Percentiles rank a stretch among this genome's conserved stretches.
phyloP scores from a whole-genome alignment of 1,140 invertebrate genomes.

The Rhysida immarginata region DNA sequence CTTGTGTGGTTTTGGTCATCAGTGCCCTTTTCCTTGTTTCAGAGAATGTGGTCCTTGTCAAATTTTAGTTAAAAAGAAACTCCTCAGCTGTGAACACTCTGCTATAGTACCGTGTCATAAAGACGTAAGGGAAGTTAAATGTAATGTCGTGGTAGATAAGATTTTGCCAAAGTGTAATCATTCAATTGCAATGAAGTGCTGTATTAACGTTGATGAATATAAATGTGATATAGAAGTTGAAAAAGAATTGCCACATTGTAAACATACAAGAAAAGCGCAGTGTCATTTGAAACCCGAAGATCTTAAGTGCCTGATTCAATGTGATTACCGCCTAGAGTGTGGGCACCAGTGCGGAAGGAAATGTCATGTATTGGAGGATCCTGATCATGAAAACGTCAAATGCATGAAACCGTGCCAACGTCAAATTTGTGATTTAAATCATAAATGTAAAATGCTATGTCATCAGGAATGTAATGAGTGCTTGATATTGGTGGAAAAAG shows the following conservation, averaged over 20 bases:
- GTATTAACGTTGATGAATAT: neutral
- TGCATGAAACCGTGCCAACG: constrained; percentile 7
- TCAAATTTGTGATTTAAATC: constrained; percentile 11
- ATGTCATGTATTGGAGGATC: constrained; percentile 7
- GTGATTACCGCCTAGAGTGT: constrained; percentile 18
- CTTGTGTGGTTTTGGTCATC: constrained; percentile 12
- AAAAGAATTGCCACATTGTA: neutral
- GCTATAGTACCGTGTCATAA: neutral
- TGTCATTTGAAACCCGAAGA: neutral
- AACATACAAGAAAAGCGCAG: neutral
- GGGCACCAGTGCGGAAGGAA: constrained; percentile 15
- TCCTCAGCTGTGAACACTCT: neutral
- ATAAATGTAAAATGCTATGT: constrained; percentile 5
- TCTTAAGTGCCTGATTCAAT: constrained; percentile 20
- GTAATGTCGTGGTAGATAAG: neutral
- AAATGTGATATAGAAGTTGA: neutral
- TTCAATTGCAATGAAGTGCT: neutral
- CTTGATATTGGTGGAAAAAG: neutral
- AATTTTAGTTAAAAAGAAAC: constrained; percentile 1
- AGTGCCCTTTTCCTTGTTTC: constrained; percentile 2
- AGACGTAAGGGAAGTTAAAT: neutral
- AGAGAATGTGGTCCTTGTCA: constrained; percentile 15
- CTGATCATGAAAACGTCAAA: neutral
- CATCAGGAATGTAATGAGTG: constrained; percentile 3
- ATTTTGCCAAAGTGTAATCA: neutral